Evolutionary conservation across 2,113 vertebrate genomes (phyloP).

Genomic region (Channa argus): DNA sequence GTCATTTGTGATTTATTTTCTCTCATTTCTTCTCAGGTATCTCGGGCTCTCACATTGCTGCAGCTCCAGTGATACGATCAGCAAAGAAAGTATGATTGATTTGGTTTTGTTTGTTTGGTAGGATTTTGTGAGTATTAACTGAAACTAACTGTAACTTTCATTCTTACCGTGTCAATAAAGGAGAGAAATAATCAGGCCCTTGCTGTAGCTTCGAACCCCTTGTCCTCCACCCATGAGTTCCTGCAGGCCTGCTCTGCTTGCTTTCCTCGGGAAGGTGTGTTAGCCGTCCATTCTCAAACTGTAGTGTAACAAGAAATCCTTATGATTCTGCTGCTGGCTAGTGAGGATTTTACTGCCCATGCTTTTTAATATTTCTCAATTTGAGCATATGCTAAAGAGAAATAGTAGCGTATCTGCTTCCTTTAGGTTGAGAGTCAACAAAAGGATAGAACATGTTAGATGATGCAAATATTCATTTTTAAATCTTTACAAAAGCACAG

Average conservation of each 20-base stretch:
- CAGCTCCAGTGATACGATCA: neutral
- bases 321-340: too few species aligned
- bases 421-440: too few species aligned
- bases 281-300: neutral
- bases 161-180: constrained; percentile 18
- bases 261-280: constrained; percentile 88
- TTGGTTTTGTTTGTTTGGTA: neutral
- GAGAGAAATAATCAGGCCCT: constrained; percentile 69
- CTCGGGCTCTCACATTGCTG: constrained; percentile 15
- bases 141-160: neutral
- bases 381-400: too few species aligned
- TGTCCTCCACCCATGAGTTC: constrained; percentile 91
- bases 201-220: constrained; percentile 81
- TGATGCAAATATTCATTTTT: too few species aligned
- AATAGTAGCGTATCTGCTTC: too few species aligned
- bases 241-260: constrained; percentile 92
- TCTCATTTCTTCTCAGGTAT: constrained; percentile 42
- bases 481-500: too few species aligned
- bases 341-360: too few species aligned
- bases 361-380: too few species aligned
- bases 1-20: constrained; percentile 1
- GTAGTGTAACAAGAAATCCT: too few species aligned
- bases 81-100: constrained; percentile 62
- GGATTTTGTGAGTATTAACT: constrained; percentile 11
- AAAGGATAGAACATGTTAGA: too few species aligned